Base-by-base conservation (phyloP, 2,888 invertebrate genomes). In the Xestia ashworthii region DNA sequence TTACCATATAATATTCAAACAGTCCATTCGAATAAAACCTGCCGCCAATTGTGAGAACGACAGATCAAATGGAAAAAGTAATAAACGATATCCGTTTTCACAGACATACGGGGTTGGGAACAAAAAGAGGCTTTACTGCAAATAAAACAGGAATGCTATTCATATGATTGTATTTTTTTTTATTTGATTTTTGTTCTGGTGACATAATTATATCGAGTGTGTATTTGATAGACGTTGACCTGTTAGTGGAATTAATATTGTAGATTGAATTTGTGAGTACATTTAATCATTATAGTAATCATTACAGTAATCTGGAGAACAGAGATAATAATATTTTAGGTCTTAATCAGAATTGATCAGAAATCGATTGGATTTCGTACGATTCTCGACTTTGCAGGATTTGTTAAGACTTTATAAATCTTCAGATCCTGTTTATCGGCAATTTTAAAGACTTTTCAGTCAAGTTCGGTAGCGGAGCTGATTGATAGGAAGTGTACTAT, bases 11-110 rank as follows among this genome's bases (percentile, higher is more conserved):
- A 64, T 64, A 71, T 75, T 65, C 19, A 78, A 72, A 75, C 78
- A 74, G 44, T 25, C 46, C 65, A 74, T 22, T 64, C 22, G 44
- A 70, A 72, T 66, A 76, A 77, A 74, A 25, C 38, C 64, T 55
- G 41, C 48, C 66, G 55, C 76, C 77, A 80, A 85, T 80, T 78
- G 75, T 64, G 69, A 81, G 69, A 69, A 68, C 78, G 81, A 71
- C 78, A 79, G 78, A 80, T 86, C 76, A 80, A 82, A 85, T 83
- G 71, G 85, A 78, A 81, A 83, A 85, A 80, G 86, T 79, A 82
- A 85, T 80, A 87, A 81, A 84, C 65, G 73, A 71, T 77, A 78
- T 79, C 66, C 76, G 74, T 68, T 85, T 75, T 71, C 81, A 87
- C 71, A 83, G 55, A 81, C 69, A 79, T 60, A 75, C 71, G 58